Conservation (phyloP, 2,888 invertebrate genomes). For the Cartodere bifasciata region DNA sequence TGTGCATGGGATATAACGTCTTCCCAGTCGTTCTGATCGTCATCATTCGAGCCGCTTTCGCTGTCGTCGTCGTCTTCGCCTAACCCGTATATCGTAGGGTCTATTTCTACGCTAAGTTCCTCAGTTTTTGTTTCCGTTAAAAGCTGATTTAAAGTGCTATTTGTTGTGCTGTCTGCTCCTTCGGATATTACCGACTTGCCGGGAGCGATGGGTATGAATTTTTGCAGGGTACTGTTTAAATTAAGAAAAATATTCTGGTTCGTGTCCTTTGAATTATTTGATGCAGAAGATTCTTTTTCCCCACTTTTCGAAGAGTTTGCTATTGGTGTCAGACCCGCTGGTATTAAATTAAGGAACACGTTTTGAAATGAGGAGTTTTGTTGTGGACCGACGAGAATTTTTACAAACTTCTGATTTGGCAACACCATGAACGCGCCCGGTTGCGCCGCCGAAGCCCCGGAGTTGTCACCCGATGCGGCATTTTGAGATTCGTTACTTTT, state of each 20-base stretch:
- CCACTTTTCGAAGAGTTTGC: conserved; percentile 5
- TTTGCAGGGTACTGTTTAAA: conserved; percentile 27
- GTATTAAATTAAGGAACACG: conserved; percentile 29
- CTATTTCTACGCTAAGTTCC: conserved; percentile 32
- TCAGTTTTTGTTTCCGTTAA: conserved; percentile 27
- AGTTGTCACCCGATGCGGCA: neutral
- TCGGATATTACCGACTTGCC: conserved; percentile 8
- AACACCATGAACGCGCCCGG: conserved; percentile 24
- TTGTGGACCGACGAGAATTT: conserved; percentile 24
- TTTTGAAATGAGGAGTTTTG: conserved; percentile 20
- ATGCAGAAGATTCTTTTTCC: conserved; percentile 8
- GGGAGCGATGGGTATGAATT: conserved; percentile 22
- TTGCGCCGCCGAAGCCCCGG: conserved; percentile 6
- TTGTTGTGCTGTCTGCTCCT: conserved; percentile 11
- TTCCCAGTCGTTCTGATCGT: conserved; percentile 25
- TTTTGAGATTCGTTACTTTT: conserved; percentile 21
- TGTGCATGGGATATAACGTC: conserved; percentile 26
- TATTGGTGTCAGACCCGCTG: conserved; percentile 15
- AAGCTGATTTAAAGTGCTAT: conserved; percentile 21
- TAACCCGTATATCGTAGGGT: conserved; percentile 27
- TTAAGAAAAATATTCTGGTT: conserved; percentile 31
- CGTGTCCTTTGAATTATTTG: conserved; percentile 23
- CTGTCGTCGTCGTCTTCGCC: conserved; percentile 17
- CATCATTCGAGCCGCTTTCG: conserved; percentile 13
- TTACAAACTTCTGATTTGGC: conserved; percentile 27